These are phyloP conservation scores for Ceratosolen solmsi DNA, from an alignment of 1,140 invertebrate genomes.

Conservation along the genomic window DNA sequence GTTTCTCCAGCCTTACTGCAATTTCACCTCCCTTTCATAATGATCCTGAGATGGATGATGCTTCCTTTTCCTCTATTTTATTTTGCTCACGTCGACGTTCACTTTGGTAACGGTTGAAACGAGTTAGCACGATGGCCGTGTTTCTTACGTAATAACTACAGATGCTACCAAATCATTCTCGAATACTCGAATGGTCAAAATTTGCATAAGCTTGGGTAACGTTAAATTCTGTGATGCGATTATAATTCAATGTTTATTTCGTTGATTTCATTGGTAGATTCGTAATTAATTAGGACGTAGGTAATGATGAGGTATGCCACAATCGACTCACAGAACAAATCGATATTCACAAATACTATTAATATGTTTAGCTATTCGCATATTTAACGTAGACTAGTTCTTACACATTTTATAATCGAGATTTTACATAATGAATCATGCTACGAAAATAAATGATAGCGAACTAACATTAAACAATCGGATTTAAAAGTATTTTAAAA, in stretches of 20 bases:
- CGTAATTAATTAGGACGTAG: no score
- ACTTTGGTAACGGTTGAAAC: not conserved
- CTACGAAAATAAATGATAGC: no score
- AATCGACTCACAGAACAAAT: no score
- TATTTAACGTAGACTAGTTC: no score
- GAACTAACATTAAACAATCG: no score
- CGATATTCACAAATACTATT: no score
- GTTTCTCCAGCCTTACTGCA: not conserved
- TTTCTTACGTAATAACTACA: not conserved
- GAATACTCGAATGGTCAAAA: not conserved
- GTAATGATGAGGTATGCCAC: no score
- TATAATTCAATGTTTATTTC: not conserved
- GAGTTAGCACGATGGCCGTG: not conserved
- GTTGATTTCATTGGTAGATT: not conserved
- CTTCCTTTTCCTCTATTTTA: not conserved
- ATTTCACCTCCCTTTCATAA: constrained; percentile 12
- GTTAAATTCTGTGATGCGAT: not conserved
- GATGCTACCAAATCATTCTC: not conserved
- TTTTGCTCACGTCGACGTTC: not conserved
- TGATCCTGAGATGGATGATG: not conserved
- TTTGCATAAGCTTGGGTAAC: not conserved
- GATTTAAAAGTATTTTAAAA: not conserved
- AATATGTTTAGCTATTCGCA: no score
- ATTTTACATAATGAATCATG: no score
- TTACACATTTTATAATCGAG: no score